A percentile compares a stretch with the other conserved stretches of the same genome.
Evolutionary conservation across 2,113 vertebrate species (phyloP).

Genomic region (Chaetodon auriga): DNA sequence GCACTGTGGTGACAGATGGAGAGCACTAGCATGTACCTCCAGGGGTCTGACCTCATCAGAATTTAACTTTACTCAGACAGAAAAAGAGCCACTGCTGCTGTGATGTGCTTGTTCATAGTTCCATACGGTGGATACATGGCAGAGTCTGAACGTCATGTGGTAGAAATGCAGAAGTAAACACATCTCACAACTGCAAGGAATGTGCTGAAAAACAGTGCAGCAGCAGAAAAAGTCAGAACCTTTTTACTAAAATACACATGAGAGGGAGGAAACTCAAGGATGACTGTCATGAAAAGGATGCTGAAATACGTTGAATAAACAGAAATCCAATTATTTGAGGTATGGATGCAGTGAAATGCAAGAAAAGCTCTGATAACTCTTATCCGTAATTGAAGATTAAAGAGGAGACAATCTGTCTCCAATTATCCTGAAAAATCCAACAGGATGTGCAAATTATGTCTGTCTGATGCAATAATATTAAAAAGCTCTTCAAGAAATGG

Average conservation of each 20-base stretch:
- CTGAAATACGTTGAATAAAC: background rate
- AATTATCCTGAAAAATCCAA: background rate
- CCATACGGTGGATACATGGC: slow-evolving; percentile 1
- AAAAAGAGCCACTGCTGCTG: slow-evolving; percentile 43
- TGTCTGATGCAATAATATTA: background rate
- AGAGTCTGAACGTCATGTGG: background rate
- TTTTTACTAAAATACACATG: background rate
- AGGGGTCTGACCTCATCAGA: slow-evolving; percentile 74
- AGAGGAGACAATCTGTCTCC: background rate
- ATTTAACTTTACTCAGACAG: slow-evolving; percentile 62
- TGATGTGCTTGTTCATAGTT: slow-evolving; percentile 22
- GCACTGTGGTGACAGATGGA: slow-evolving; percentile 72
- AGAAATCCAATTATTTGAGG: background rate
- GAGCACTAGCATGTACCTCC: slow-evolving; percentile 61
- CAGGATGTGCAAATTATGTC: background rate
- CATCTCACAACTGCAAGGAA: background rate
- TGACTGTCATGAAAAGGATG: background rate
- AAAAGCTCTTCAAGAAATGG: background rate
- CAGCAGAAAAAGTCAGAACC: background rate
- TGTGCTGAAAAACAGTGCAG: background rate
- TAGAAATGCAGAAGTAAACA: background rate
- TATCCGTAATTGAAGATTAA: background rate
- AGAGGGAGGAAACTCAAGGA: background rate
- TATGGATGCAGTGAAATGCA: background rate
- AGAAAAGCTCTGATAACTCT: background rate